These are phyloP conservation scores for Hycleus phaleratus DNA, from an alignment of 1,140 invertebrate species.

Conservation along the genomic window DNA sequence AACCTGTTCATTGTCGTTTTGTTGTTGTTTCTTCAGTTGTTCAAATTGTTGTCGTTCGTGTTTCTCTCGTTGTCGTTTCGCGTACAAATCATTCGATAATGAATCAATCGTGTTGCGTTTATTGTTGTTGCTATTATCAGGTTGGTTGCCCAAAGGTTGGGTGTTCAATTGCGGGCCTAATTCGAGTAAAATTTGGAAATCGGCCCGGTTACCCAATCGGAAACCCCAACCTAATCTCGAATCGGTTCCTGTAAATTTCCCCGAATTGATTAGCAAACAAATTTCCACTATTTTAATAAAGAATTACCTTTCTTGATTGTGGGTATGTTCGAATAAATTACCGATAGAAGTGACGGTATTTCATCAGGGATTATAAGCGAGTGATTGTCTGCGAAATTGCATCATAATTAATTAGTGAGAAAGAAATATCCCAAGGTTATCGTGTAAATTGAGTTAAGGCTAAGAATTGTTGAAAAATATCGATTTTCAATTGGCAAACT, in stretches of 20 bases:
- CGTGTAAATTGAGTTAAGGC: no score
- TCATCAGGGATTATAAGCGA: slow-evolving; percentile 66
- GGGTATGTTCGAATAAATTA: slow-evolving; percentile 75
- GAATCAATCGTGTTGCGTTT: slow-evolving; percentile 32
- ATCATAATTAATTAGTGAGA: not conserved
- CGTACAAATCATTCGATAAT: slow-evolving; percentile 30
- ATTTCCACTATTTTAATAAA: no score
- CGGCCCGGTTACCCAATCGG: slow-evolving; percentile 67
- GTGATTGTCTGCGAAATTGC: not conserved
- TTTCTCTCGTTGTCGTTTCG: slow-evolving; percentile 34
- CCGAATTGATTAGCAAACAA: no score
- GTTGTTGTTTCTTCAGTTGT: not conserved
- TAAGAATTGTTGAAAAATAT: no score
- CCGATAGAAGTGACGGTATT: slow-evolving; percentile 62
- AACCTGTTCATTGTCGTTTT: not conserved
- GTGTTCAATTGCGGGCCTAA: slow-evolving; percentile 67
- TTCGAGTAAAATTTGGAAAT: slow-evolving; percentile 69
- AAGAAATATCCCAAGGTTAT: not conserved
- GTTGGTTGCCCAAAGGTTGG: slow-evolving; percentile 48
- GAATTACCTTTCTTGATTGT: slow-evolving; percentile 68
- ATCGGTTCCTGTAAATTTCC: slow-evolving; percentile 58
- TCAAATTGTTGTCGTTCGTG: not conserved
- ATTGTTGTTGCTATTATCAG: slow-evolving; percentile 11
- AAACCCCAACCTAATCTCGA: slow-evolving; percentile 72
- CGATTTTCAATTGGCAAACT: not conserved